Conservation (phyloP, 92 coral and sea anemone genomes). For the Porites divaricata region DNA sequence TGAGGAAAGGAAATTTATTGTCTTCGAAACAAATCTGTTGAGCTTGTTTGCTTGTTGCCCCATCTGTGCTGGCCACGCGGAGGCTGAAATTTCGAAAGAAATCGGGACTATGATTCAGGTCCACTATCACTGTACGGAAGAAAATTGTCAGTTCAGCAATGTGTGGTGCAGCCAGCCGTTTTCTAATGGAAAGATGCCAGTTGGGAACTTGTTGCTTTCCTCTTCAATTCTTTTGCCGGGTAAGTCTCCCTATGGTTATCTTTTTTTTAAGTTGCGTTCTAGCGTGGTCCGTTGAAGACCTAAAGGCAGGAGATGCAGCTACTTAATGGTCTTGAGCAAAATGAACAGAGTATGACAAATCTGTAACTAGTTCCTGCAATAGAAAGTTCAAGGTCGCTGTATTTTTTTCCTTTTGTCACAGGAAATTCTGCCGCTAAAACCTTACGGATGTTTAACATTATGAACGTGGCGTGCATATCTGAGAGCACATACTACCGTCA, state of each 20-base stretch:
- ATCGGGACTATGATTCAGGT: background rate
- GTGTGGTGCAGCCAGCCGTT: conserved; percentile 30
- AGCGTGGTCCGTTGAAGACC: background rate
- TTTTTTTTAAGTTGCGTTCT: background rate
- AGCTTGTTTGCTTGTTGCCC: conserved; percentile 26
- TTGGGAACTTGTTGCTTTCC: conserved; percentile 18
- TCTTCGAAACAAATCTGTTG: conserved; percentile 4
- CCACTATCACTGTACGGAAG: background rate
- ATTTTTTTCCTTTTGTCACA: background rate
- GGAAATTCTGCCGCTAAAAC: conserved; percentile 12
- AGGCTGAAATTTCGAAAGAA: background rate
- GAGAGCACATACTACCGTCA: conserved; percentile 37
- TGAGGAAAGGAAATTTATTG: conserved; percentile 26
- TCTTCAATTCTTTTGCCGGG: conserved; percentile 21
- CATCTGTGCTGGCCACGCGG: conserved; percentile 40
- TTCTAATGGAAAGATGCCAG: conserved; percentile 11
- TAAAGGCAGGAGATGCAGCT: background rate
- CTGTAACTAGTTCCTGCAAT: background rate
- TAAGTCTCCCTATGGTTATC: background rate
- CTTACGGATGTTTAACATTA: conserved; percentile 24
- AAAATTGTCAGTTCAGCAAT: background rate
- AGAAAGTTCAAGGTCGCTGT: no score
- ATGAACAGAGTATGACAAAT: background rate
- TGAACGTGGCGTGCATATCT: conserved; percentile 39
- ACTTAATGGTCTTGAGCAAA: background rate